Evolutionary conservation across 2,797 vertebrate genomes (phyloP), one percentile per base, ranked within the genome.

Genomic region (Myotis daubentonii): DNA sequence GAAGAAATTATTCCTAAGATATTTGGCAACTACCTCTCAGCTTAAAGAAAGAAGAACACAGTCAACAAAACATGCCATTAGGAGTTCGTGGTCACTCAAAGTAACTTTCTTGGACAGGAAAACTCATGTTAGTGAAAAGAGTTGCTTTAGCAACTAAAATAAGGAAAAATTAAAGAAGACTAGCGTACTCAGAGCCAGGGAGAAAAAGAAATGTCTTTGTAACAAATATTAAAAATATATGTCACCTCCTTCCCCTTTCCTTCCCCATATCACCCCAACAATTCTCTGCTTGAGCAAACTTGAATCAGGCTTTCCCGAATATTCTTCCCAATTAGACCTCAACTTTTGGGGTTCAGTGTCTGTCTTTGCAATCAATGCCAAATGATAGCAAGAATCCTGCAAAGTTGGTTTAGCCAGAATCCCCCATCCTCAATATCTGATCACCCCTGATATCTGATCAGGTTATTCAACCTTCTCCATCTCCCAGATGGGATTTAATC

Each of bases 151-250:
- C 72, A 96, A 95, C 87, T 66, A 94, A 96, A 94, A 72, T 78
- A 96, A 96, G n/a, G 22, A 66, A 94, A 94, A 87, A 90, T 28
- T 60, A 68, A 74, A 95, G 22, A 93, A 66, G 33, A 89, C 25
- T 15, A 82, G 76, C 41, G 53, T 57, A 49, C 11, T 74, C 38
- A 74, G 91, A 93, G 91, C 53, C 84, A 85, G 83, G 76, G 75
- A 51, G 12, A 12, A 51, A 91, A 92, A 72, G 15, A 62, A 78
- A 57, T 3, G 47, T n/a, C 89, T 78, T 28, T 25, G 1, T 55
- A 74, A 55, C 66, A 72, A 84, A 91, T 22, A 78, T 65, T 80
- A 30, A 71, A 13, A 82, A 71, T n/a, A 88, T n/a, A 41, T 38
- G 6, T 66, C 20, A 33, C 30, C 30, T 68, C 20, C 6, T 74